Evolutionary conservation across 2,113 vertebrate genomes (phyloP).

Genomic region (Microcebus griseorufus): DNA sequence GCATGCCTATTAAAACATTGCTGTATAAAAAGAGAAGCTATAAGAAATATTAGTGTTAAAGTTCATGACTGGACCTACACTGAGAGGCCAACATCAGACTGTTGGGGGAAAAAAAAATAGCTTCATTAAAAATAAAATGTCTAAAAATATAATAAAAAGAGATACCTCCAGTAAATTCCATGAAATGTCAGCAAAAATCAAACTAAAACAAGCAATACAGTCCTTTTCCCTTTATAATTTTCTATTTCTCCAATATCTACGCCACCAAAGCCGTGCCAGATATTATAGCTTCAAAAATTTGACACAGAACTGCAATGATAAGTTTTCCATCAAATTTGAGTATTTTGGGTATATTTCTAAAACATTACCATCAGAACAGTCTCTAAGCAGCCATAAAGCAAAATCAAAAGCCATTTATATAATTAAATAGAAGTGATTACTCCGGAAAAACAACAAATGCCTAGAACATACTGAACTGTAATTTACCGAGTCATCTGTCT

Average conservation of each 20-base stretch:
- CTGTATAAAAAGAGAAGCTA: neutral
- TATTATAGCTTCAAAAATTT: neutral
- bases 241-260: neutral
- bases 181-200: neutral
- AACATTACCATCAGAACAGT: neutral
- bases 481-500: rapidly evolving
- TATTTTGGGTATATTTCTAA: neutral
- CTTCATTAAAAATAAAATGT: neutral
- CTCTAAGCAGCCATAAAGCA: neutral
- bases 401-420: neutral
- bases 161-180: neutral
- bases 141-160: neutral
- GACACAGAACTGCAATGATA: neutral
- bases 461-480: neutral
- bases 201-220: neutral
- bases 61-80: neutral
- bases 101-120: neutral
- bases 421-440: neutral
- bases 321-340: too few relatives aligned
- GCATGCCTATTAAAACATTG: neutral
- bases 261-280: too few relatives aligned
- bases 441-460: neutral
- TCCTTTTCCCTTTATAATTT: neutral
- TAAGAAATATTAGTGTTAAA: neutral
- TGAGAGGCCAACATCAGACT: neutral